These are phyloP conservation scores for Myxocyprinus asiaticus DNA, from an alignment of 2,113 vertebrate genomes.

Conservation along the genomic window DNA sequence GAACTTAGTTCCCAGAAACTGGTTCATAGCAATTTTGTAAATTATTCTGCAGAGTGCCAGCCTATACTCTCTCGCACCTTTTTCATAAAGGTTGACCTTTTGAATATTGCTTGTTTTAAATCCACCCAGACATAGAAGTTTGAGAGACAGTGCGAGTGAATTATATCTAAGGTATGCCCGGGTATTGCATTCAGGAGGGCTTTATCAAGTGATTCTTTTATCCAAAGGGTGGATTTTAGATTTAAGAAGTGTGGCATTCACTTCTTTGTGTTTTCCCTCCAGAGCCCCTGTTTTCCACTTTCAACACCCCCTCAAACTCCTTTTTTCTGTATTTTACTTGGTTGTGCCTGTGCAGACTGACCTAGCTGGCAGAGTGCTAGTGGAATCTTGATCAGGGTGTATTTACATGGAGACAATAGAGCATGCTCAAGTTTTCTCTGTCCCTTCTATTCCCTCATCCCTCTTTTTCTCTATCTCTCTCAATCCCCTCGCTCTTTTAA, in stretches of 20 bases:
- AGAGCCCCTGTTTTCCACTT: no score
- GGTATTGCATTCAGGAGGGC: not conserved
- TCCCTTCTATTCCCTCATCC: no score
- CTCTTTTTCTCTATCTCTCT: not conserved
- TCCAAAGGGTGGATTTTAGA: not conserved
- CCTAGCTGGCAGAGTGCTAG: constrained; percentile 13
- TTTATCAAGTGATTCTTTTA: constrained; percentile 11
- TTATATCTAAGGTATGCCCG: not conserved
- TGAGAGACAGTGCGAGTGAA: not conserved
- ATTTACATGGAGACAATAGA: constrained; percentile 80
- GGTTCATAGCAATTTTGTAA: not conserved
- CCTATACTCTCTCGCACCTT: constrained; percentile 3
- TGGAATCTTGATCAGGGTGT: constrained; percentile 77
- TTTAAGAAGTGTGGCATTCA: not conserved
- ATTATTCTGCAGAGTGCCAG: not conserved
- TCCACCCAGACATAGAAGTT: no score
- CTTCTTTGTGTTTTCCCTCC: no score
- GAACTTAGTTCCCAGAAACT: constrained; percentile 10
- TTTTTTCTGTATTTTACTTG: no score
- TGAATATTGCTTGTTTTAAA: no score
- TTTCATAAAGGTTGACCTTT: not conserved
- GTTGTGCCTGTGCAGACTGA: no score
- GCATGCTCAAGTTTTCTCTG: constrained; percentile 62
- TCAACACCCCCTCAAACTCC: no score
- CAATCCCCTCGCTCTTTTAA: constrained; percentile 52